Evolutionary conservation across 2,888 invertebrate species (phyloP), one percentile per base, ranked within the genome.

Genomic region (Seira ritae): DNA sequence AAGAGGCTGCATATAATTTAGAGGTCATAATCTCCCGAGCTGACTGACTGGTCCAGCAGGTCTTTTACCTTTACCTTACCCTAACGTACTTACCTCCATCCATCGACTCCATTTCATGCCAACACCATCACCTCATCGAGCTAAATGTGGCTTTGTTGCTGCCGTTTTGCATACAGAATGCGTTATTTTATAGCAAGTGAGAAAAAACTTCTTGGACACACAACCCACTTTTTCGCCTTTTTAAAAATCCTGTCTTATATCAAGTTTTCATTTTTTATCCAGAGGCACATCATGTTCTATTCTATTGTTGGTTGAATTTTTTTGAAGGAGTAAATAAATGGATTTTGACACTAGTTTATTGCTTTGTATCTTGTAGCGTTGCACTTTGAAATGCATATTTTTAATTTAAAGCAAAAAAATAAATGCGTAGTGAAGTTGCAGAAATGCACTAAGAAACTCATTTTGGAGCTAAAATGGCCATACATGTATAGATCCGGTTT

Each of bases 1-100:
- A 80, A 70, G 77, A 73, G 73, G 76, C 19, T 82, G 82, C 82
- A 82, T 82, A 76, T 72, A 81, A 82, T 82, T 76, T 77, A 82
- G 72, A 71, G 82, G 76, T 77, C 82, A 77, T 82, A 77, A 72
- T 77, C 82, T 82, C 77, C 50, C 37, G 77, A 82, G 82, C 82
- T 67, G 77, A 82, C 77, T 73, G 82, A 82, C 82, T 82, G 77
- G 82, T 82, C 82, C 82, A 82, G 82, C 82, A 82, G 82, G 82
- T 82, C 82, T 82, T 82, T 82, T 82, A 82, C 82, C 82, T 82
- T 77, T 82, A 82, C 82, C 82, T 82, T 82, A 82, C 82, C 82
- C 82, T 77, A 82, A 77, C 68, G 37, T 73, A 37, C 66, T 70
- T 37, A 15, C 70, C 55, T 55, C 55, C 55, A 24, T 19, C 62